Conservation (phyloP, 1,140 invertebrate species). For the Ceratina calcarata region DNA sequence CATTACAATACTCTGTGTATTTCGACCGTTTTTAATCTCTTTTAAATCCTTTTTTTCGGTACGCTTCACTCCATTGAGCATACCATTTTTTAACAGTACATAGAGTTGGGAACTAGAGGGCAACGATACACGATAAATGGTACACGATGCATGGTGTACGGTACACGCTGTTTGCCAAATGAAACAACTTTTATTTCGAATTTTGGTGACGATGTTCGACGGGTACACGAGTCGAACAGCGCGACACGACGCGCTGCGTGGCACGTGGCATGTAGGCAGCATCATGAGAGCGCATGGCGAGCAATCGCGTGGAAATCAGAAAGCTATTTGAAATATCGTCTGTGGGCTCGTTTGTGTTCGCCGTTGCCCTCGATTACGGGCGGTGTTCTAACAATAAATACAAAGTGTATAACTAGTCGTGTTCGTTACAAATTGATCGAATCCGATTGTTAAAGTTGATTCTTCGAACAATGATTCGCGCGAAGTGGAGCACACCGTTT, state of each 20-base stretch:
- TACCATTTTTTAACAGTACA: too few relatives aligned
- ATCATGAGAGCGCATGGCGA: not conserved
- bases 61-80: too few relatives aligned
- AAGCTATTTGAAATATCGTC: conserved; percentile 60
- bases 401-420: not conserved
- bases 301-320: conserved; percentile 62
- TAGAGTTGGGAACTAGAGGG: too few relatives aligned
- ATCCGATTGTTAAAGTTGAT: conserved; percentile 29
- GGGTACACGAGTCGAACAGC: conserved; percentile 12
- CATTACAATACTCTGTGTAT: too few relatives aligned
- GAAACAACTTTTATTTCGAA: conserved; percentile 60
- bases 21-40: too few relatives aligned
- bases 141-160: too few relatives aligned
- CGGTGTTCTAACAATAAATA: conserved; percentile 38
- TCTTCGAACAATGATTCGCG: not conserved
- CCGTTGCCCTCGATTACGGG: conserved; percentile 21
- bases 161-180: conserved; percentile 37
- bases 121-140: too few relatives aligned
- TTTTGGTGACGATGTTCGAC: conserved; percentile 22
- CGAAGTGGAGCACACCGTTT: not conserved
- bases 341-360: conserved; percentile 24
- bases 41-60: too few relatives aligned
- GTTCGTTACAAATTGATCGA: conserved; percentile 46
- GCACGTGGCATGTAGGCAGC: too few relatives aligned
- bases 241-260: not conserved